These are phyloP conservation scores for Dexiosoma caninum DNA, from an alignment of 2,888 invertebrate genomes.

Conservation along the genomic window DNA sequence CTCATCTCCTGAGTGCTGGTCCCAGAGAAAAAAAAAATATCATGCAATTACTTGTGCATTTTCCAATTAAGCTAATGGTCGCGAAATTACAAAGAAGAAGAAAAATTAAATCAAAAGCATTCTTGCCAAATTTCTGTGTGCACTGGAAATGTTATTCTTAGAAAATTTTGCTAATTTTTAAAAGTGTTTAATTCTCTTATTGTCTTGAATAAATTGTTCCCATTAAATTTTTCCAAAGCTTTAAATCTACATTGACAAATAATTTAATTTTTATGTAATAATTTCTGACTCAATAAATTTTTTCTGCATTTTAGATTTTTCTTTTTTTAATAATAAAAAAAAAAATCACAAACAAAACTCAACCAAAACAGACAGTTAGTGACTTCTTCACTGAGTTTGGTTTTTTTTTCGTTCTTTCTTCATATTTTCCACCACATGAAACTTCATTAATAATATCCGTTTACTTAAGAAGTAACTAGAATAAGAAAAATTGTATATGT, in stretches of 20 bases:
- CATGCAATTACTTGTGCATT: no score
- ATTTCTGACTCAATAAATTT: slow-evolving; percentile 59
- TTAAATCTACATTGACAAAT: slow-evolving; percentile 27
- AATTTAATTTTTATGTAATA: slow-evolving; percentile 36
- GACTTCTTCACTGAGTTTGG: slow-evolving; percentile 4
- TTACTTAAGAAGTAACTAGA: slow-evolving; percentile 52
- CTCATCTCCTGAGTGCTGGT: no score
- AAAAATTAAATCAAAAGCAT: no score
- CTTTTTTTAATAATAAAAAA: not conserved
- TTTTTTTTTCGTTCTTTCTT: not conserved
- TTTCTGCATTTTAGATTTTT: slow-evolving; percentile 30
- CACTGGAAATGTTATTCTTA: no score
- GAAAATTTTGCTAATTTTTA: no score
- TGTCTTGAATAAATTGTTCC: no score
- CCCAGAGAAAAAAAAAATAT: no score
- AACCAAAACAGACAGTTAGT: slow-evolving; percentile 50
- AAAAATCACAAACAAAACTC: slow-evolving; percentile 18
- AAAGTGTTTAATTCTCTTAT: no score
- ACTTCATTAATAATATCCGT: slow-evolving; percentile 74
- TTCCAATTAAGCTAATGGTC: no score
- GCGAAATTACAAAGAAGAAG: no score
- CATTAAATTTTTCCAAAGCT: no score
- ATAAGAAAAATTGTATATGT: slow-evolving; percentile 8
- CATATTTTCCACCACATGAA: slow-evolving; percentile 27
- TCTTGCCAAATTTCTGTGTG: no score